phyloP scores from a whole-genome alignment of 1,140 invertebrate species.

The Arctopsyche grandis region DNA sequence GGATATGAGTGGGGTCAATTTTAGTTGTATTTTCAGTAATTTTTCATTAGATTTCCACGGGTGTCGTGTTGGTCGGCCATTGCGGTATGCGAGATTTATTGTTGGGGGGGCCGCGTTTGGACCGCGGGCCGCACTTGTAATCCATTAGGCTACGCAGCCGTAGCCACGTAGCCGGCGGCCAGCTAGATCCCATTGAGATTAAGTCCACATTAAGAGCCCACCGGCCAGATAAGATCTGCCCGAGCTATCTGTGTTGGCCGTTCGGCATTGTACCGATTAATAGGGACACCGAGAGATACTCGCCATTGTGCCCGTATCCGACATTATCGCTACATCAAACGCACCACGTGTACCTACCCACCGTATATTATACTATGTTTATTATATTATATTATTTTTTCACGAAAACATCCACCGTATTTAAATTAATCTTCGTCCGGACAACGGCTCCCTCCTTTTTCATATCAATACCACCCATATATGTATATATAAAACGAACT shows the following conservation, averaged over 20 bases:
- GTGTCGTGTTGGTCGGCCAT: too few species aligned
- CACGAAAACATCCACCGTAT: neutral
- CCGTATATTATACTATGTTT: neutral
- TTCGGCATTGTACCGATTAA: constrained; percentile 43
- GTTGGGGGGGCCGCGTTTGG: neutral
- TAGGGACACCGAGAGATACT: neutral
- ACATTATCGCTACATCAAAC: constrained; percentile 32
- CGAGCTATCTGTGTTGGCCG: constrained; percentile 30
- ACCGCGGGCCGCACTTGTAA: neutral
- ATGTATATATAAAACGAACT: too few species aligned
- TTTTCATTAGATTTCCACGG: too few species aligned
- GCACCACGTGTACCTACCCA: neutral
- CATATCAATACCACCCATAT: too few species aligned
- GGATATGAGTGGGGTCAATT: too few species aligned
- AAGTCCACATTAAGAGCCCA: constrained; percentile 42
- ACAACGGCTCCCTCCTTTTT: neutral
- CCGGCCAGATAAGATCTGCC: constrained; percentile 33
- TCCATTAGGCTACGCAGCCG: constrained; percentile 15
- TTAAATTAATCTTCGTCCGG: constrained; percentile 6
- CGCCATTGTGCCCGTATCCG: constrained; percentile 27
- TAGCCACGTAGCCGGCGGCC: constrained; percentile 10
- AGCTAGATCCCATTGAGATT: constrained; percentile 31
- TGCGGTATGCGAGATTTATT: constrained; percentile 18
- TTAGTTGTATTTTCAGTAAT: too few species aligned
- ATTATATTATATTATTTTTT: neutral